A percentile compares a stretch with the other conserved stretches of the same genome.
These are phyloP conservation scores for Ovis canadensis DNA, from an alignment of 2,113 vertebrate genomes.

Conservation along the genomic window DNA sequence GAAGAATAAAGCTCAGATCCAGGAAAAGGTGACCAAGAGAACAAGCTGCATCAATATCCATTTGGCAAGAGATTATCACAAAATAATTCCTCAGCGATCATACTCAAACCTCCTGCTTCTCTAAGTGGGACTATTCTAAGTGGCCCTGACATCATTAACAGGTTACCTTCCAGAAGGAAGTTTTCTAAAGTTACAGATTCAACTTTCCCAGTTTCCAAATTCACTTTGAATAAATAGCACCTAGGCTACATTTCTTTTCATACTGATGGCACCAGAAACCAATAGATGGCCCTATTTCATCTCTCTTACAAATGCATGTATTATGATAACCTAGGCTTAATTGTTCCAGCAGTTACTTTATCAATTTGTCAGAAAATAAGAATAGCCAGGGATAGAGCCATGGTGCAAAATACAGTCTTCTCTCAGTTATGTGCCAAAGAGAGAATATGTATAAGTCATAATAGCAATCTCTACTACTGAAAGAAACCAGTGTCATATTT, in stretches of 20 bases:
- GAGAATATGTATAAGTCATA: not conserved
- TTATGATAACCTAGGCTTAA: not conserved
- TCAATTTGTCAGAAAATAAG: conserved; percentile 16
- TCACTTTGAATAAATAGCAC: conserved; percentile 3
- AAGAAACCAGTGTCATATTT: conserved; percentile 18
- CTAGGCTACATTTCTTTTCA: not conserved
- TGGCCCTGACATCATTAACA: not conserved
- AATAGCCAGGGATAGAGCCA: not conserved
- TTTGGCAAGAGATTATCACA: not conserved
- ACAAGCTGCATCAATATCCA: not conserved
- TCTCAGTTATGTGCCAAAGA: not conserved
- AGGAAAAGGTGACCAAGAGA: not conserved
- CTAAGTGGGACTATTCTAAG: not conserved
- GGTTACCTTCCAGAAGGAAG: not conserved
- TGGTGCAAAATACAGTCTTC: not conserved
- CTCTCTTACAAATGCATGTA: not conserved
- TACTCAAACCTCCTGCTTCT: conserved; percentile 21
- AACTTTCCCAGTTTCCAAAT: not conserved
- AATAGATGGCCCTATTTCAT: not conserved
- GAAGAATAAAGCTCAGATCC: conserved; percentile 12
- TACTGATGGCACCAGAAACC: not conserved
- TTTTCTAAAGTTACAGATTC: conserved; percentile 19
- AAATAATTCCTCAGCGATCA: not conserved
- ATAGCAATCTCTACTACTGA: not conserved
- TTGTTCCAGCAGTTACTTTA: not conserved